Base-by-base conservation (phyloP, 2,113 vertebrate species). In the Puntigrus tetrazona region DNA sequence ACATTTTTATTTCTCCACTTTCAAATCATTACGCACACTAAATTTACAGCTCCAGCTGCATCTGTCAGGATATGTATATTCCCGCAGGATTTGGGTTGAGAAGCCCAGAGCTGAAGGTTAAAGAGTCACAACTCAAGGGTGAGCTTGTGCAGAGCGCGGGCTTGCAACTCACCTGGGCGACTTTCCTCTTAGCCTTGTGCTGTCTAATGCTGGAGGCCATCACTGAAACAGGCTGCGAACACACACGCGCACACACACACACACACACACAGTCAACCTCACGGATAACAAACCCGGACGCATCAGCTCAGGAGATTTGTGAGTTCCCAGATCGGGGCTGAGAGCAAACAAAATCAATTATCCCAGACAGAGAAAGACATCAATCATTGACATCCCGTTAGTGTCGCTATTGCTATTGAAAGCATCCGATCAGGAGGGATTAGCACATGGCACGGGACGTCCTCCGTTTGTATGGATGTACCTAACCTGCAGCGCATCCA, bases 141-240 rank as follows among this genome's bases (percentile, higher is more conserved):
- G n/a, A 27, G 29, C 16, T 65, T 67, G 61, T 5, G 65, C 63
- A 67, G 14, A 65, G 29, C 7, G 7, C 34, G 11, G 63, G 25
- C 36, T 57, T 20, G 43, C n/a, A 67, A 80, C 92, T 92, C 84
- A 94, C 93, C 92, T 47, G 86, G 43, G 88, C 84, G 38, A 80
- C 78, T 25, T 85, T 92, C 70, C 80, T 92, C 50, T 76, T 91
- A 13, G 86, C 69, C 88, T 89, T 92, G 86, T 91, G 90, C 84
- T 87, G 92, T 88, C 55, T 93, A 88, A 88, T 88, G 84, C 87
- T 93, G 73, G 94, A 25, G 65, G 92, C 90, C 4, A 83, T 92
- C 3, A 94, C 50, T 78, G 94, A 94, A 63, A 90, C 78, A 41
- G 93, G 93, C 94, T 94, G 92, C 41, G 85, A 88, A 69, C 70